phyloP scores from a whole-genome alignment of 2,888 invertebrate species.

The Xestia xanthographa region DNA sequence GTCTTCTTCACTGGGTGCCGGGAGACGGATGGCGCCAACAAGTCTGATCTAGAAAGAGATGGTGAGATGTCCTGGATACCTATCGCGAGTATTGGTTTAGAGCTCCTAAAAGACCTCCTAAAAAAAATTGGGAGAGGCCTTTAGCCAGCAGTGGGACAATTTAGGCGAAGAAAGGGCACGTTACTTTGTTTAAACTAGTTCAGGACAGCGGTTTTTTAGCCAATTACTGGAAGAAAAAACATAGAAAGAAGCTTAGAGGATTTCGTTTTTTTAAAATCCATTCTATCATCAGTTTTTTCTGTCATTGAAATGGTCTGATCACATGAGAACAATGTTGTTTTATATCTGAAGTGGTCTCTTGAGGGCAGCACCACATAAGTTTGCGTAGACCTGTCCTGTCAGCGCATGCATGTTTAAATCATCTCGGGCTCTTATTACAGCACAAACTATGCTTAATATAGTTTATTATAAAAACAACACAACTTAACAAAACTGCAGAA shows the following conservation, averaged over 20 bases:
- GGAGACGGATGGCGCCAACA: too few relatives aligned
- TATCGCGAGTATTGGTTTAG: background rate
- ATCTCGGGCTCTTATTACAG: background rate
- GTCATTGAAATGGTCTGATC: background rate
- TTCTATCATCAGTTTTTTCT: too few relatives aligned
- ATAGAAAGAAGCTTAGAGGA: too few relatives aligned
- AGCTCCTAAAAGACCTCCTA: too few relatives aligned
- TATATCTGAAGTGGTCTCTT: background rate
- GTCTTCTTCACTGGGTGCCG: too few relatives aligned
- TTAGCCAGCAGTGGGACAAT: background rate
- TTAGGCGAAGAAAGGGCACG: too few relatives aligned
- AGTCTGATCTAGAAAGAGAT: background rate
- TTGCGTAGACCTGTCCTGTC: background rate
- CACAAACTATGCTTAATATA: background rate
- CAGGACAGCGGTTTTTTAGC: too few relatives aligned
- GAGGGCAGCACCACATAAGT: background rate
- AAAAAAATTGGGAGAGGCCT: too few relatives aligned
- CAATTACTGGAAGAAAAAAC: too few relatives aligned
- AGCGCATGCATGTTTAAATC: too few relatives aligned
- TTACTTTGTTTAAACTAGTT: too few relatives aligned
- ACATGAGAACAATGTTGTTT: background rate
- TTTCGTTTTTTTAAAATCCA: too few relatives aligned
- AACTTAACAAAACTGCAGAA: slow-evolving; percentile 36
- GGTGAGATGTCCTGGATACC: background rate
- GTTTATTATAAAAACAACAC: background rate